These are phyloP conservation scores for Origma solitaria DNA, from an alignment of 2,113 vertebrate species.

Conservation along the genomic window DNA sequence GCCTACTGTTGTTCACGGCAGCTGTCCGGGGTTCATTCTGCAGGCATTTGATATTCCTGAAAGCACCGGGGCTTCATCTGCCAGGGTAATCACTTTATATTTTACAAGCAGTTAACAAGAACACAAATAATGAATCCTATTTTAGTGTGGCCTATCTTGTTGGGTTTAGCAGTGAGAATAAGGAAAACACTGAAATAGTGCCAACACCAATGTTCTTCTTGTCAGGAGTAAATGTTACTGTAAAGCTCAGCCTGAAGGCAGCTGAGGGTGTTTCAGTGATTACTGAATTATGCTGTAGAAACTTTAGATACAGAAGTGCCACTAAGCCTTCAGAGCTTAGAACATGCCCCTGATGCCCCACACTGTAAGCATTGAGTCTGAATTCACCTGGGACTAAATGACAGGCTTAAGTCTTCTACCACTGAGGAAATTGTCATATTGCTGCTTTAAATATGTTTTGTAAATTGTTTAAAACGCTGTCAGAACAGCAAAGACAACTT, in stretches of 20 bases:
- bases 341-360: neutral
- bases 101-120: constrained; percentile 3
- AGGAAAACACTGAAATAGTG: neutral
- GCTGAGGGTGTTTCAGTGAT: neutral
- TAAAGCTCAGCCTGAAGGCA: neutral
- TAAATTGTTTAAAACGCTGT: neutral
- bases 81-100: neutral
- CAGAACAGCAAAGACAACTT: neutral
- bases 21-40: neutral
- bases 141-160: neutral
- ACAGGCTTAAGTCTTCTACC: neutral
- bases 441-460: neutral
- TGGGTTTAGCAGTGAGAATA: constrained; percentile 1
- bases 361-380: neutral
- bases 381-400: neutral
- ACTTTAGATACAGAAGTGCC: neutral
- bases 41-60: neutral
- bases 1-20: neutral
- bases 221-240: neutral
- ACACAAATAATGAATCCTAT: neutral
- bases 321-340: neutral
- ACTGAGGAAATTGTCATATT: neutral
- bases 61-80: neutral
- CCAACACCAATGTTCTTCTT: neutral
- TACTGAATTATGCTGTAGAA: neutral